Conservation (phyloP, 2,888 invertebrate species). For the Periphyllus acericola region DNA sequence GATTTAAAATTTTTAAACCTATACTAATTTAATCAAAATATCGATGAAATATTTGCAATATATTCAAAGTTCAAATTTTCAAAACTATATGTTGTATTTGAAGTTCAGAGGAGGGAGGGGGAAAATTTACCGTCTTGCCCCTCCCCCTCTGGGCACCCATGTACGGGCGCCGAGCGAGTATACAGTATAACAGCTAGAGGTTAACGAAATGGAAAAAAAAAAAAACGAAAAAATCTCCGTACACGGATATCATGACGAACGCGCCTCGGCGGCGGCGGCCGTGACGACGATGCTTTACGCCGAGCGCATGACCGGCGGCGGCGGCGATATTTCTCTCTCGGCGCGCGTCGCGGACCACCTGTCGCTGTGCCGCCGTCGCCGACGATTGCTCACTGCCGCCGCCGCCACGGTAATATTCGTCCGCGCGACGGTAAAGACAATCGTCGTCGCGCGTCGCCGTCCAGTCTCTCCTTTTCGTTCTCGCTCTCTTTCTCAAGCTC, state of each 20-base stretch:
- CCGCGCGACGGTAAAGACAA: constrained; percentile 18
- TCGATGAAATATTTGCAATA: too few species aligned
- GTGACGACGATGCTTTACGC: constrained; percentile 64
- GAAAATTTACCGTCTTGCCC: too few species aligned
- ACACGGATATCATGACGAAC: background rate
- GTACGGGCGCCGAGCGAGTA: too few species aligned
- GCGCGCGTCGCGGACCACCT: constrained; percentile 60
- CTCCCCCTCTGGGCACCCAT: too few species aligned
- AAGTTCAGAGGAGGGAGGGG: too few species aligned
- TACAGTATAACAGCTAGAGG: too few species aligned
- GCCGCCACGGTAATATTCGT: constrained; percentile 41
- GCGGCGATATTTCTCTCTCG: constrained; percentile 62
- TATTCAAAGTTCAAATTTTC: too few species aligned
- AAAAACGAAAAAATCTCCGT: too few species aligned
- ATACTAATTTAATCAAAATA: too few species aligned
- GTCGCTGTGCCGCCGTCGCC: constrained; percentile 62
- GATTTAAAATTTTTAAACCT: too few species aligned
- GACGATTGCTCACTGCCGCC: constrained; percentile 44
- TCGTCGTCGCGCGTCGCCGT: constrained; percentile 36
- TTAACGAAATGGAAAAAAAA: too few species aligned
- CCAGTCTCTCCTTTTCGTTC: background rate
- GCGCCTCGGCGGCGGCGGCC: constrained; percentile 43
- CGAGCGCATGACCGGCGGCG: constrained; percentile 62
- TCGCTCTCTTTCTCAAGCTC: background rate
- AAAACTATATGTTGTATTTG: too few species aligned